Evolutionary conservation across 2,113 vertebrate species (phyloP).

Genomic region (Trogon surrucura): DNA sequence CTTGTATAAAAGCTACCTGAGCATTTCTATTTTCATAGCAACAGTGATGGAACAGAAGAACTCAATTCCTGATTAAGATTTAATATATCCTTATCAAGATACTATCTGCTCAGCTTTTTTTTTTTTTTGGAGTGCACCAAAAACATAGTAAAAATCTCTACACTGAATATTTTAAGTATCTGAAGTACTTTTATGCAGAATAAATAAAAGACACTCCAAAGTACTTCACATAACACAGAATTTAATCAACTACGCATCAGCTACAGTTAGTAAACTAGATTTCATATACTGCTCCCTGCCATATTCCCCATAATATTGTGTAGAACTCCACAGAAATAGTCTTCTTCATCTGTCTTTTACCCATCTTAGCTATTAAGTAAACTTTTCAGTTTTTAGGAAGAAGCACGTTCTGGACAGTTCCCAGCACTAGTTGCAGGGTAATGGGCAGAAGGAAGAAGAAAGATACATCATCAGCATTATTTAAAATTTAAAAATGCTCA

Average conservation of each 20-base stretch:
- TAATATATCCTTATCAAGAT: not conserved
- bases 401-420: not conserved
- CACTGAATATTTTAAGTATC: not conserved
- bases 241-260: not conserved
- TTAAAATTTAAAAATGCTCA: not conserved
- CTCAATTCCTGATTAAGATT: not conserved
- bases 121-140: not conserved
- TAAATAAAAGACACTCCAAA: not conserved
- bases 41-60: not conserved
- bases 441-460: not conserved
- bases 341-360: not conserved
- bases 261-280: not conserved
- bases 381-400: not conserved
- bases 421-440: not conserved
- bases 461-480: not conserved
- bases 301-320: not conserved
- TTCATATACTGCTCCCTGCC: not conserved
- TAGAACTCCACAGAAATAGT: not conserved
- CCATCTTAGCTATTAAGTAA: not conserved
- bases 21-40: not conserved
- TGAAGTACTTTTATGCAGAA: not conserved
- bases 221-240: not conserved
- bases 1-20: not conserved
- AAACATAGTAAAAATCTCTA: not conserved
- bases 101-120: not conserved